Percentiles rank a stretch among this genome's conserved stretches.
Evolutionary conservation across 2,113 vertebrate genomes (phyloP).

Genomic region (Melanostigma gelatinosum): DNA sequence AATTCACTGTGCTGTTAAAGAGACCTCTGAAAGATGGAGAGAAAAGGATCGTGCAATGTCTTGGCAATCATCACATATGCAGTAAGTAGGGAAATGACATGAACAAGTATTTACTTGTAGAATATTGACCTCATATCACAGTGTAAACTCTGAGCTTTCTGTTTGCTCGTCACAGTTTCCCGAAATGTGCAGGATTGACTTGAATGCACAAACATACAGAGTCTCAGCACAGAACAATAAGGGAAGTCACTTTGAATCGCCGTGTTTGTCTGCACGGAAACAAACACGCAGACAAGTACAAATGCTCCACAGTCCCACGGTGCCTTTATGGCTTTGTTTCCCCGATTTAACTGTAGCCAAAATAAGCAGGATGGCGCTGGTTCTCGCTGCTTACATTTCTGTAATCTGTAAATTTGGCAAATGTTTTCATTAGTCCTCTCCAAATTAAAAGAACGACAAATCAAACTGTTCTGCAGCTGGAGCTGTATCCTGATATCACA

Average conservation of each 20-base stretch:
- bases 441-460: neutral
- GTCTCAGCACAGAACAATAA: constrained; percentile 21
- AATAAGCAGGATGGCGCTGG: constrained; percentile 3
- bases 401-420: neutral
- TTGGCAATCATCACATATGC: constrained; percentile 26
- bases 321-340: constrained; percentile 10
- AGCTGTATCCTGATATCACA: neutral
- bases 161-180: constrained; percentile 18
- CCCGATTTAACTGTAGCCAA: constrained; percentile 20
- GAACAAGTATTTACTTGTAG: constrained; percentile 1
- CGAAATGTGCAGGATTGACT: constrained; percentile 19
- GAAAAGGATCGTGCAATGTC: constrained; percentile 21
- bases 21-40: constrained; percentile 3
- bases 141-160: constrained; percentile 2
- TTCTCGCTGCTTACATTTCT: neutral
- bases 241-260: constrained; percentile 8
- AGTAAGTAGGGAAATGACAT: constrained; percentile 10
- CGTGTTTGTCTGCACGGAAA: constrained; percentile 28
- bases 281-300: constrained; percentile 22
- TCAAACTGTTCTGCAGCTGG: neutral
- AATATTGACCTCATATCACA: constrained; percentile 16
- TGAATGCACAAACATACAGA: constrained; percentile 24
- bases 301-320: constrained; percentile 9
- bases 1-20: constrained; percentile 4
- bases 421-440: neutral